A percentile compares a stretch with the other conserved stretches of the same genome.
Evolutionary conservation across 1,140 invertebrate species (phyloP).

Genomic region (Periplaneta americana): DNA sequence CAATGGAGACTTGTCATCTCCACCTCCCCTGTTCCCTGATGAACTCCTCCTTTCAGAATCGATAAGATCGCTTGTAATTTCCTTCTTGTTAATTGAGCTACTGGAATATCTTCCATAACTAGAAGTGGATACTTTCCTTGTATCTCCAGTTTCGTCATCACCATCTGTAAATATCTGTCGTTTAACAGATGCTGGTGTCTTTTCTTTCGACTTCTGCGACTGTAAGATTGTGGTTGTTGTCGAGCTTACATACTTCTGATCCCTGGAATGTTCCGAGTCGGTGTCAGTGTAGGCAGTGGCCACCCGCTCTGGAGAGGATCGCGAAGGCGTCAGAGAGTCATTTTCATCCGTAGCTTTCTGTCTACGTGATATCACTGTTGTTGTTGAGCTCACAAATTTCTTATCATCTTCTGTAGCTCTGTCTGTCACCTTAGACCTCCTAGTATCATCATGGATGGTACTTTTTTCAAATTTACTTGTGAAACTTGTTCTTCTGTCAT

Average conservation of each 20-base stretch:
- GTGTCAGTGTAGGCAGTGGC: neutral
- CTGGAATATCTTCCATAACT: neutral
- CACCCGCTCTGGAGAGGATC: neutral
- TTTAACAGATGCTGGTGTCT: neutral
- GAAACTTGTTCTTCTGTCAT: slow-evolving; percentile 2
- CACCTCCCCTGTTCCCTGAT: neutral
- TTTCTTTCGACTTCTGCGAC: neutral
- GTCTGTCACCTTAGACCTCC: neutral
- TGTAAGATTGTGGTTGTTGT: neutral
- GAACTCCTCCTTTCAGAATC: neutral
- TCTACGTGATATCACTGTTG: neutral
- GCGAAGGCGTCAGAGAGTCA: neutral
- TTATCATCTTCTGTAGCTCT: neutral
- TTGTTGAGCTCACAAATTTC: neutral
- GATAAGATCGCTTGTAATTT: neutral
- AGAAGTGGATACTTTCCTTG: neutral
- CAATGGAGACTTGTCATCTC: neutral
- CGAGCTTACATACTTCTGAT: neutral
- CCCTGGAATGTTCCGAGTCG: neutral
- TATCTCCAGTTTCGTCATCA: neutral
- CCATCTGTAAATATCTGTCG: neutral
- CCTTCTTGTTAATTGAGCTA: neutral
- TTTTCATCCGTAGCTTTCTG: neutral
- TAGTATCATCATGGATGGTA: neutral
- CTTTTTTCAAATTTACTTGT: neutral